phyloP scores from a whole-genome alignment of 2,888 invertebrate genomes.

The Chrysolina haemoptera region DNA sequence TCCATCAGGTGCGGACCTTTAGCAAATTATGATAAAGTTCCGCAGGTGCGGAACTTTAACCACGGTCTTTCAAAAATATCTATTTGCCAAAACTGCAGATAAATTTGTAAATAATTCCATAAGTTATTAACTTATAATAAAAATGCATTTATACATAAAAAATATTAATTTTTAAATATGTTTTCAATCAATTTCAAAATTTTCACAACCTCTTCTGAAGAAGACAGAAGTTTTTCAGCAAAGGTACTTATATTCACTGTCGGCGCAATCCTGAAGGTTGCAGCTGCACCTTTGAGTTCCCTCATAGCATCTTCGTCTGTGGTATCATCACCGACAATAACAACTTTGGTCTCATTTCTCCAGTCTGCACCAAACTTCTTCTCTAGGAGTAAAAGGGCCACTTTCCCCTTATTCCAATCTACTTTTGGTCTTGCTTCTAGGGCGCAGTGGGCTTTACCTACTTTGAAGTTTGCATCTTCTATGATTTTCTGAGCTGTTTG shows the following conservation, averaged over 20 bases:
- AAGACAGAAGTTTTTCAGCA: slow-evolving; percentile 53
- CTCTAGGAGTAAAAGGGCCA: slow-evolving; percentile 88
- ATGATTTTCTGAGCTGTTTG: slow-evolving; percentile 81
- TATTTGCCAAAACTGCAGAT: not conserved
- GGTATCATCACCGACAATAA: slow-evolving; percentile 89
- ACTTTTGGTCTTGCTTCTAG: slow-evolving; percentile 92
- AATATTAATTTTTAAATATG: slow-evolving; percentile 42
- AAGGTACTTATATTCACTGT: slow-evolving; percentile 45
- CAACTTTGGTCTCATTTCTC: slow-evolving; percentile 89
- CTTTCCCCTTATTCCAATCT: slow-evolving; percentile 91
- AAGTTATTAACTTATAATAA: too few relatives aligned
- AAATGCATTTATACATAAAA: not conserved
- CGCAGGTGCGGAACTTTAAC: too few relatives aligned
- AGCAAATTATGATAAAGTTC: too few relatives aligned
- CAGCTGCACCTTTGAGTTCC: slow-evolving; percentile 93
- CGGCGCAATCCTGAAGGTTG: slow-evolving; percentile 87
- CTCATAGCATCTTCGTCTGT: slow-evolving; percentile 94
- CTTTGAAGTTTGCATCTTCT: slow-evolving; percentile 82
- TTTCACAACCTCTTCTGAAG: slow-evolving; percentile 49
- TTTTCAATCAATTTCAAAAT: slow-evolving; percentile 52
- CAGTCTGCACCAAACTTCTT: slow-evolving; percentile 91
- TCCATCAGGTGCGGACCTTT: too few relatives aligned
- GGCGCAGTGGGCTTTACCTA: slow-evolving; percentile 87
- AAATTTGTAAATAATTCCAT: not conserved
- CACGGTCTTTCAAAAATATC: not conserved